A percentile compares a stretch with the other conserved stretches of the same genome.
phyloP scores from a whole-genome alignment of 1,140 invertebrate genomes.

The Linepithema humile region DNA sequence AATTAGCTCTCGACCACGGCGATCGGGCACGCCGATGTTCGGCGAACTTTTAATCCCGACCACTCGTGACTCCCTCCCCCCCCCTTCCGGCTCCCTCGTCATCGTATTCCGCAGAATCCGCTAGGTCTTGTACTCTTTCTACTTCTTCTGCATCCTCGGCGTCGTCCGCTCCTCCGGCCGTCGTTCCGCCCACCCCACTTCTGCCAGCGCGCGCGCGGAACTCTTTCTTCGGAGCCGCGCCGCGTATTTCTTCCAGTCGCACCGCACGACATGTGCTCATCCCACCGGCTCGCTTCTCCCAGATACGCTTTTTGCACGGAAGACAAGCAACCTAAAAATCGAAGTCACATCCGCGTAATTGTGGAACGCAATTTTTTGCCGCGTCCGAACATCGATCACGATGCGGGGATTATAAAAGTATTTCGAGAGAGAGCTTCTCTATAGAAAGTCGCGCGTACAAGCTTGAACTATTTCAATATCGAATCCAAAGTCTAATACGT shows the following conservation, averaged over 20 bases:
- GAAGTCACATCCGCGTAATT: conserved; percentile 38
- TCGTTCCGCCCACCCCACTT: background rate
- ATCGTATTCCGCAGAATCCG: conserved; percentile 57
- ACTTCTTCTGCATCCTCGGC: conserved; percentile 41
- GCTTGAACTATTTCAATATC: conserved; percentile 23
- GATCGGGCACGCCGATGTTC: conserved; percentile 77
- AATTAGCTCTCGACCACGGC: conserved; percentile 77
- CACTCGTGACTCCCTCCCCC: conserved; percentile 72
- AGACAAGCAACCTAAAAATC: conserved; percentile 8
- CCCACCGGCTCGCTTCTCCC: background rate
- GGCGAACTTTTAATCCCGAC: conserved; percentile 77
- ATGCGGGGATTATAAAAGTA: background rate
- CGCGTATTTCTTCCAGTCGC: conserved; percentile 50
- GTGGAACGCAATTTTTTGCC: conserved; percentile 21
- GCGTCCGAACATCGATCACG: conserved; percentile 8
- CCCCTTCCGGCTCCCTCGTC: conserved; percentile 59
- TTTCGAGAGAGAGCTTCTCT: background rate
- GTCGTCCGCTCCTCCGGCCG: background rate
- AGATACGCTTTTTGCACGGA: conserved; percentile 22
- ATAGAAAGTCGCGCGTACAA: too few species aligned
- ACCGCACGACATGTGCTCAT: conserved; percentile 49
- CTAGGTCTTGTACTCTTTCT: conserved; percentile 44
- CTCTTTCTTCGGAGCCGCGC: conserved; percentile 35
- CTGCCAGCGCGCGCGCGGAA: conserved; percentile 7
- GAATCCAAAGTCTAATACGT: background rate